Evolutionary conservation across 2,797 vertebrate genomes (phyloP).

Genomic region (Syngnathus rostellatus): DNA sequence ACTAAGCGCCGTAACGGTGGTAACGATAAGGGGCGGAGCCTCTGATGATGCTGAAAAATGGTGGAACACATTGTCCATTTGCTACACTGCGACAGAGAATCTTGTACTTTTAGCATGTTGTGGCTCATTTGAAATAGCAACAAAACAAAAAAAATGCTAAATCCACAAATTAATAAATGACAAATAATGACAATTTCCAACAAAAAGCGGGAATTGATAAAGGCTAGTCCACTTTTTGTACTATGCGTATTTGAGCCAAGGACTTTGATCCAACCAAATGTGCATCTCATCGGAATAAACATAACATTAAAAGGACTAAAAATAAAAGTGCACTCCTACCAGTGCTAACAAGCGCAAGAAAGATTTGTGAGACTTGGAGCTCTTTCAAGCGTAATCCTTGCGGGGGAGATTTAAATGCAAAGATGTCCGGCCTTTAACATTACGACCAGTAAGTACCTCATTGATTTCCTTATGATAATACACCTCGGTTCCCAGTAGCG

Average conservation of each 20-base stretch:
- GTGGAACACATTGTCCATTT: slow-evolving; percentile 45
- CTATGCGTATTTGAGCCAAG: neutral
- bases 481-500: slow-evolving; percentile 2
- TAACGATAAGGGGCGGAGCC: slow-evolving; percentile 58
- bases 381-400: slow-evolving; percentile 2
- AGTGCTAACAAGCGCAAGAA: neutral
- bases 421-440: slow-evolving; percentile 6
- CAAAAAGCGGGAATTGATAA: neutral
- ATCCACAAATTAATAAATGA: neutral
- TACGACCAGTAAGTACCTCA: slow-evolving; percentile 5
- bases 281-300: neutral
- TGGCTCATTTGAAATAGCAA: neutral
- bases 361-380: neutral
- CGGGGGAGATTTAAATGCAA: neutral
- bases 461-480: neutral
- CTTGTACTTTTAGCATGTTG: neutral
- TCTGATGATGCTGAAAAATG: slow-evolving; percentile 71
- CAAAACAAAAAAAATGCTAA: neutral
- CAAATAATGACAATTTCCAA: neutral
- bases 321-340: neutral
- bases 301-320: neutral
- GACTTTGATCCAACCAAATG: neutral
- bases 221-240: neutral
- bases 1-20: slow-evolving; percentile 67
- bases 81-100: neutral